Percentiles rank a stretch among this genome's conserved stretches.
Evolutionary conservation across 2,888 invertebrate genomes (phyloP).

Genomic region (Epinotia demarniana): DNA sequence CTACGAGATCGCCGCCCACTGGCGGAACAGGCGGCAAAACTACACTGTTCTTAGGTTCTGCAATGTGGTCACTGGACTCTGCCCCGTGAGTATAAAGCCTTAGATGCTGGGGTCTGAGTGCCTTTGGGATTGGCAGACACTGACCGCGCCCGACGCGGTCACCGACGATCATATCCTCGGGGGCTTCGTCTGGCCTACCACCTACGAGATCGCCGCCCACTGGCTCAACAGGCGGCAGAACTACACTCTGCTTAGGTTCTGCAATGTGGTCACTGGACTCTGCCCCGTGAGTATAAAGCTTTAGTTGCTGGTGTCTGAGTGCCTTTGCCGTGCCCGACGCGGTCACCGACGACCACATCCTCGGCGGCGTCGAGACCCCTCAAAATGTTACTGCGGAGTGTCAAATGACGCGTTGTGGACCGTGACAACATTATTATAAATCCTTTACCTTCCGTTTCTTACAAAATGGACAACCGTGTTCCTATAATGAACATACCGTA

Average conservation of each 20-base stretch:
- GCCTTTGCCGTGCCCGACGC: conserved; percentile 75
- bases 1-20: conserved; percentile 87
- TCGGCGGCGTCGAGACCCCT: conserved; percentile 84
- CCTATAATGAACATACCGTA: too few species aligned
- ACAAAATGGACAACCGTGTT: too few species aligned
- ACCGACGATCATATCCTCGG: conserved; percentile 87
- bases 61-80: conserved; percentile 63
- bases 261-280: conserved; percentile 49
- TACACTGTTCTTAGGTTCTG: conserved; percentile 86
- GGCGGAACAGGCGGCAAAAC: conserved; percentile 95
- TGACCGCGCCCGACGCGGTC: conserved; percentile 79
- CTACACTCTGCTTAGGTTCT: conserved; percentile 76
- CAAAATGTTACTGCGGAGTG: too few species aligned
- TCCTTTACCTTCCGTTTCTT: too few species aligned
- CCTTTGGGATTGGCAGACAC: too few species aligned
- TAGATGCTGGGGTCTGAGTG: conserved; percentile 53
- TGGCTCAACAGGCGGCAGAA: conserved; percentile 96
- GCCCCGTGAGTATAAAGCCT: conserved; percentile 60
- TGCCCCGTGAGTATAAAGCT: conserved; percentile 62
- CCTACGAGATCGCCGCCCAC: conserved; percentile 87
- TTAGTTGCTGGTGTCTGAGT: too few species aligned
- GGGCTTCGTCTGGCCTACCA: conserved; percentile 89
- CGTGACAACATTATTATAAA: too few species aligned
- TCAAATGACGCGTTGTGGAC: too few species aligned
- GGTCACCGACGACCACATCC: conserved; percentile 86